Evolutionary conservation across 2,113 vertebrate genomes (phyloP).

Genomic region (Ranitomeya imitator): DNA sequence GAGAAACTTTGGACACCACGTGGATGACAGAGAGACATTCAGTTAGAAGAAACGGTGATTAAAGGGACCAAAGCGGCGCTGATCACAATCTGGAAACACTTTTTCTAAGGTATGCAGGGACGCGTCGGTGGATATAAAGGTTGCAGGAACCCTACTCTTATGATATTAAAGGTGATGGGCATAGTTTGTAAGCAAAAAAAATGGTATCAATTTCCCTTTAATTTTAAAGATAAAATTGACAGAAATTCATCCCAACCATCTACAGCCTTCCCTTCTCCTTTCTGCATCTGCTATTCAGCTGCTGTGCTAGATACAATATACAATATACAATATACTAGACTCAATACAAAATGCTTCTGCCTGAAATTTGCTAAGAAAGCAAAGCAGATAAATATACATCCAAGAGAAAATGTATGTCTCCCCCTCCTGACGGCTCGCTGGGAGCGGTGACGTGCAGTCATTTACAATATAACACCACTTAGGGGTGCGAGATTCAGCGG

Average conservation of each 20-base stretch:
- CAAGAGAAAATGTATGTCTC: slow-evolving; percentile 12
- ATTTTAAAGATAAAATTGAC: background rate
- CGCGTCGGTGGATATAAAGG: too few species aligned
- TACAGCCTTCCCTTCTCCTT: background rate
- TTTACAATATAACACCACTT: slow-evolving; percentile 54
- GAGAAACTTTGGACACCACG: too few species aligned
- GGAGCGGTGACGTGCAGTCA: slow-evolving; percentile 41
- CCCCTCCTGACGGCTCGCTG: slow-evolving; percentile 20
- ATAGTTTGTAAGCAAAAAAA: too few species aligned
- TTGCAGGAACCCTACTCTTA: too few species aligned
- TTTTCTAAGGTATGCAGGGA: too few species aligned
- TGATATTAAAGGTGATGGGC: too few species aligned
- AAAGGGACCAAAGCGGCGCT: too few species aligned
- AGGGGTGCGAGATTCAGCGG: slow-evolving; percentile 52
- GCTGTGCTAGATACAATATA: background rate
- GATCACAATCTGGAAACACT: too few species aligned
- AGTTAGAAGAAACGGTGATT: too few species aligned
- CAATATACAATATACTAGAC: background rate
- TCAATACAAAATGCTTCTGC: slow-evolving; percentile 12
- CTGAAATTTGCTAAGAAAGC: slow-evolving; percentile 2
- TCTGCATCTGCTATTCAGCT: background rate
- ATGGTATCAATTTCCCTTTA: background rate
- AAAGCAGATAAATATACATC: slow-evolving; percentile 30
- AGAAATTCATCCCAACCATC: background rate
- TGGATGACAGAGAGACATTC: too few species aligned